Conservation (phyloP, 2,888 invertebrate genomes). For the Agonopterix arenella region DNA sequence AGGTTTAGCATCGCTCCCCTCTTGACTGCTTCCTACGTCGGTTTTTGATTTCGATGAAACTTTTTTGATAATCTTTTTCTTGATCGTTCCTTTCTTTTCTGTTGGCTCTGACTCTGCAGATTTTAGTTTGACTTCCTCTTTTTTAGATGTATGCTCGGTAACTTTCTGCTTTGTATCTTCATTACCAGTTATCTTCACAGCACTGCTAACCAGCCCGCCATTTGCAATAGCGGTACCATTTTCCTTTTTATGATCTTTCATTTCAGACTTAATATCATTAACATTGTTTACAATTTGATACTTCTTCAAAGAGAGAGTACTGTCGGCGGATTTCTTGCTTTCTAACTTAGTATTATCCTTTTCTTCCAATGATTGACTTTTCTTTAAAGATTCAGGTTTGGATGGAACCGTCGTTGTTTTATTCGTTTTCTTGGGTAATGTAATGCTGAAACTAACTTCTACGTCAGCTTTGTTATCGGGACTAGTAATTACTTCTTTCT, state of each 20-base stretch:
- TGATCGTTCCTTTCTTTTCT: constrained; percentile 60
- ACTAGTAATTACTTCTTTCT: constrained; percentile 25
- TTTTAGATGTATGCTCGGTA: constrained; percentile 28
- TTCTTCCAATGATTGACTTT: constrained; percentile 22
- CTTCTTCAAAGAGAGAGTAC: constrained; percentile 49
- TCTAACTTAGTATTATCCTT: constrained; percentile 18
- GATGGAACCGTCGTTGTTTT: constrained; percentile 27
- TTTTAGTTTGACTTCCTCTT: constrained; percentile 38
- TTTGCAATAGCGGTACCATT: constrained; percentile 37
- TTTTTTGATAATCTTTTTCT: constrained; percentile 66
- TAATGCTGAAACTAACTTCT: constrained; percentile 68
- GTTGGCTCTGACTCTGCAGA: constrained; percentile 33
- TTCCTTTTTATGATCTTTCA: constrained; percentile 29
- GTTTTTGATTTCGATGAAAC: constrained; percentile 67
- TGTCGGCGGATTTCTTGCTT: constrained; percentile 23
- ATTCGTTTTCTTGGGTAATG: constrained; percentile 50
- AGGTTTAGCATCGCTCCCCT: constrained; percentile 41
- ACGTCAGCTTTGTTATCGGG: constrained; percentile 48
- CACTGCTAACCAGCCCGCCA: constrained; percentile 31
- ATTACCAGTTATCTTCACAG: constrained; percentile 21
- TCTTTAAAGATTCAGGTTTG: constrained; percentile 24
- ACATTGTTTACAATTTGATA: constrained; percentile 42
- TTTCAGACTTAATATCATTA: constrained; percentile 29
- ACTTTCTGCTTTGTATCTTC: constrained; percentile 41
- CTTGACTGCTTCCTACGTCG: constrained; percentile 43